A percentile compares a stretch with the other conserved stretches of the same genome.
Conservation (phyloP, 2,113 vertebrate species). For the Lonchura striata region DNA sequence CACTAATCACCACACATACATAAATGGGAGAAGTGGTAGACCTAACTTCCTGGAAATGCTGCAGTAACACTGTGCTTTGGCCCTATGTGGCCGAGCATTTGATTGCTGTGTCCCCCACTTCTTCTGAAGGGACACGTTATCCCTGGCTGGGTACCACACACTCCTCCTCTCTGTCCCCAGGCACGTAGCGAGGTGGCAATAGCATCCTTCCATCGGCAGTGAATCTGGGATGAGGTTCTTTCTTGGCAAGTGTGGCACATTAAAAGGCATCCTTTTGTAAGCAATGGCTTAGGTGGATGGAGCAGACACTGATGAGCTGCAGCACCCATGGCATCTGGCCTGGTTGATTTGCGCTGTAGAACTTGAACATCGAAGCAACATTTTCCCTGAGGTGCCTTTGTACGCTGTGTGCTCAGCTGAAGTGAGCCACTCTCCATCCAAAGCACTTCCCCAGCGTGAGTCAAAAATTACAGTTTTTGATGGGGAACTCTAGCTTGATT, state of each 20-base stretch:
- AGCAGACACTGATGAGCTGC: neutral
- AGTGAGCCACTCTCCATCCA: neutral
- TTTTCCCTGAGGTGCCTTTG: neutral
- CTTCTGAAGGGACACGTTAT: neutral
- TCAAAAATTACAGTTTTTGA: neutral
- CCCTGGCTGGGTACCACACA: neutral
- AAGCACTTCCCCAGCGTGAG: neutral
- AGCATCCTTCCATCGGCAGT: rapidly evolving
- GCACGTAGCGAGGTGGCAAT: rapidly evolving
- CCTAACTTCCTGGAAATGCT: neutral
- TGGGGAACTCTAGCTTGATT: slow-evolving; percentile 36
- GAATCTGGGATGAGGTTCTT: neutral
- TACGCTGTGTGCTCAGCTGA: neutral
- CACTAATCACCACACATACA: neutral
- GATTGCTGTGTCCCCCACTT: neutral
- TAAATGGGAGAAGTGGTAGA: neutral
- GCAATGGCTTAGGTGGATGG: neutral
- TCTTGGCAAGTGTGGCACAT: neutral
- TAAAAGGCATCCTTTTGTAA: neutral
- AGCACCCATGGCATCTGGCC: neutral
- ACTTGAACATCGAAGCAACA: rapidly evolving
- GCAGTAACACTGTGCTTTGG: neutral
- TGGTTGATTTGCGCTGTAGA: neutral
- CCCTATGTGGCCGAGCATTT: rapidly evolving
- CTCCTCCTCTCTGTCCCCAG: rapidly evolving